A percentile compares a stretch with the other conserved stretches of the same genome.
phyloP scores from a whole-genome alignment of 23 tunicate genomes.

The Styela clava region DNA sequence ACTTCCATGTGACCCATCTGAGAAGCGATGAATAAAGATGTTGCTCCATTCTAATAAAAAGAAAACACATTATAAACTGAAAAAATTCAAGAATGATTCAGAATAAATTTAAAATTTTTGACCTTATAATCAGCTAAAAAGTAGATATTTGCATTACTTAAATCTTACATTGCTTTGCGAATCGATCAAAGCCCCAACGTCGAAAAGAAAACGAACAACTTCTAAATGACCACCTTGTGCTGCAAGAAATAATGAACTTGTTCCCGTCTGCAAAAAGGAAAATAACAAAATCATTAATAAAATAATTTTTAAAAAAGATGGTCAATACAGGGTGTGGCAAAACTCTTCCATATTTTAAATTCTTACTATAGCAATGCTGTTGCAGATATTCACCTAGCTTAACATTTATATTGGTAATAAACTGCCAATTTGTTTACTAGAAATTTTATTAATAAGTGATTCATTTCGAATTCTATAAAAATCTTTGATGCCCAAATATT shows the following conservation, averaged over 20 bases:
- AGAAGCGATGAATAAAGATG: constrained; percentile 51
- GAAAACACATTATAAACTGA: background rate
- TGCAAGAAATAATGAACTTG: constrained; percentile 61
- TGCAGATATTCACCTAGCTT: too few relatives aligned
- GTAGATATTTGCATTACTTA: too few relatives aligned
- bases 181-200: constrained; percentile 47
- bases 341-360: too few relatives aligned
- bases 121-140: constrained; percentile 4
- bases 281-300: background rate
- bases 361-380: too few relatives aligned
- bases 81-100: too few relatives aligned
- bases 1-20: constrained; percentile 48
- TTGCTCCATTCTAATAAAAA: constrained; percentile 48
- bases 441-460: too few relatives aligned
- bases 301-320: background rate
- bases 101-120: background rate
- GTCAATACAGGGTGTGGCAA: background rate
- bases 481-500: too few relatives aligned
- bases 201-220: constrained; percentile 30
- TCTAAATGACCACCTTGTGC: constrained; percentile 50
- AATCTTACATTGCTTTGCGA: constrained; percentile 37
- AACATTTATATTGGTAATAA: too few relatives aligned
- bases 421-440: too few relatives aligned
- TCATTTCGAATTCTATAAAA: too few relatives aligned
- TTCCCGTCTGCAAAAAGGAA: constrained; percentile 43